Conservation (phyloP, 2,888 invertebrate genomes). For the Merodon equestris region DNA sequence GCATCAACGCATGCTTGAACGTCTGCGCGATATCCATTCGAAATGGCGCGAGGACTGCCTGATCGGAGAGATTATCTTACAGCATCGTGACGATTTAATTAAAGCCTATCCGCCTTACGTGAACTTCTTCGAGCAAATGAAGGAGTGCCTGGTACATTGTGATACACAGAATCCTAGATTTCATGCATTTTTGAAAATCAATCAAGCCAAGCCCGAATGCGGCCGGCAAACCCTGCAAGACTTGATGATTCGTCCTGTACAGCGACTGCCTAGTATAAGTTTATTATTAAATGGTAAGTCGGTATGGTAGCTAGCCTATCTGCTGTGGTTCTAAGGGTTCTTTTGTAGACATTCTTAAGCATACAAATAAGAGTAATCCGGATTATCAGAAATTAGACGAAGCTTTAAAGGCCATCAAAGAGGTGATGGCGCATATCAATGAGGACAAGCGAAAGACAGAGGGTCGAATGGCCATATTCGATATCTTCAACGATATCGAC, state of each 20-base stretch:
- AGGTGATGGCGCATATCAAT: slow-evolving; percentile 97
- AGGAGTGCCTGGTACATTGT: slow-evolving; percentile 93
- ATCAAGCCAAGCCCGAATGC: slow-evolving; percentile 96
- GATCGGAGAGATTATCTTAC: slow-evolving; percentile 92
- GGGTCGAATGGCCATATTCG: slow-evolving; percentile 96
- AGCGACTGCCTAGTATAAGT: slow-evolving; percentile 97
- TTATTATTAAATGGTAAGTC: slow-evolving; percentile 92
- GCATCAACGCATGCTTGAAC: slow-evolving; percentile 87
- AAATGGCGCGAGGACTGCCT: slow-evolving; percentile 93
- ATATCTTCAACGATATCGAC: slow-evolving; percentile 98
- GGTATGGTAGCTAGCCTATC: neutral
- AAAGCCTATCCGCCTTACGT: slow-evolving; percentile 99
- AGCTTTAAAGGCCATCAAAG: slow-evolving; percentile 92
- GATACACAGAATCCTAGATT: slow-evolving; percentile 96
- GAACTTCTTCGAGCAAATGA: slow-evolving; percentile 98
- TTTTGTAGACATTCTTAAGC: slow-evolving; percentile 91
- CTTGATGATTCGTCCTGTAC: slow-evolving; percentile 97
- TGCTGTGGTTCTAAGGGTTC: too few species aligned
- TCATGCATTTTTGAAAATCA: slow-evolving; percentile 98
- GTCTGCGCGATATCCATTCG: slow-evolving; percentile 78
- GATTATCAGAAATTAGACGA: slow-evolving; percentile 91
- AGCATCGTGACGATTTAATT: slow-evolving; percentile 91
- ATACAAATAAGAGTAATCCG: slow-evolving; percentile 92
- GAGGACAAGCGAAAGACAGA: slow-evolving; percentile 98
- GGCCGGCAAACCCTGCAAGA: slow-evolving; percentile 97